These are phyloP conservation scores for Heliconius charithonia DNA, from an alignment of 2,888 invertebrate species.

Conservation along the genomic window DNA sequence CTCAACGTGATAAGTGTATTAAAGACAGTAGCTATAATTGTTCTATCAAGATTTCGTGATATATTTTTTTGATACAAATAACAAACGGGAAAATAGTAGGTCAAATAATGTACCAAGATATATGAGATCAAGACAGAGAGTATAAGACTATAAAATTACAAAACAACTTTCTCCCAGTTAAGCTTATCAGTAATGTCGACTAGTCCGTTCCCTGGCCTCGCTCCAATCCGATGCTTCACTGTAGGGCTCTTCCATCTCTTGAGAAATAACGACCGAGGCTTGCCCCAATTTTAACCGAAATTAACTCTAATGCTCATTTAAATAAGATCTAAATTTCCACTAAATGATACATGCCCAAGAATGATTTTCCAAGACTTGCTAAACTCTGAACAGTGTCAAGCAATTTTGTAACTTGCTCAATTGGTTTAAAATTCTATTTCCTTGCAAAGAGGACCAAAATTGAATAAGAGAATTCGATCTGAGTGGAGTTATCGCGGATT, in stretches of 20 bases:
- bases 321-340: constrained; percentile 29
- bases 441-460: constrained; percentile 50
- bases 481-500: constrained; percentile 60
- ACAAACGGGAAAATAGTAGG: neutral
- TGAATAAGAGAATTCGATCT: constrained; percentile 60
- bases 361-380: constrained; percentile 34
- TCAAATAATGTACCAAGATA: neutral
- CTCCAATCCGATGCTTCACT: constrained; percentile 45
- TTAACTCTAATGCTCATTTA: constrained; percentile 22
- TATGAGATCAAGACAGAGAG: neutral
- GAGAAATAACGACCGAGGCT: constrained; percentile 48
- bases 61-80: neutral
- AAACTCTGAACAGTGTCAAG: constrained; percentile 10
- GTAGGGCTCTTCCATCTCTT: constrained; percentile 44
- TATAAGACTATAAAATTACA: constrained; percentile 26
- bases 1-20: neutral
- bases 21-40: neutral
- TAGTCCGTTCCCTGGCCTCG: constrained; percentile 45
- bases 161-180: constrained; percentile 32
- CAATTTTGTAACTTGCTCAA: constrained; percentile 26
- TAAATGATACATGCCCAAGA: constrained; percentile 31
- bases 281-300: constrained; percentile 28
- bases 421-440: constrained; percentile 14
- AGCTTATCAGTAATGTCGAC: constrained; percentile 39
- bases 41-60: neutral